Conservation (phyloP, 2,113 vertebrate species). For the Anas platyrhynchos region DNA sequence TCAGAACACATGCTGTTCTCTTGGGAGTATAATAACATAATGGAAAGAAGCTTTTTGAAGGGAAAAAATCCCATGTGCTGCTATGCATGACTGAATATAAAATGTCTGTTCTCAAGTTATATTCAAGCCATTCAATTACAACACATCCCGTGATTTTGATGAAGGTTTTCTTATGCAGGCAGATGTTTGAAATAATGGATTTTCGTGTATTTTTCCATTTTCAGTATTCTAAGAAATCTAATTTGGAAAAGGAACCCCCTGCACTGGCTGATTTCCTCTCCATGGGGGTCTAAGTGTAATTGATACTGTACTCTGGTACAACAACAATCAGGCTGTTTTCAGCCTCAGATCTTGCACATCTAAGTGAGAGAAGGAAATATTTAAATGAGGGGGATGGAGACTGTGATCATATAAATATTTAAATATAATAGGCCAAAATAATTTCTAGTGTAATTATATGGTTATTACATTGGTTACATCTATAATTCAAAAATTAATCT, state of each 20-base stretch:
- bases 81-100: not conserved
- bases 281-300: not conserved
- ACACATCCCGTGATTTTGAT: not conserved
- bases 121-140: constrained; percentile 35
- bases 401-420: constrained; percentile 33
- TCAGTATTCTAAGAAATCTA: constrained; percentile 15
- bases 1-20: not conserved
- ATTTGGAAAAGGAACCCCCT: constrained; percentile 30
- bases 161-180: not conserved
- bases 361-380: constrained; percentile 4
- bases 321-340: constrained; percentile 8
- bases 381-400: not conserved
- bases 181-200: constrained; percentile 38
- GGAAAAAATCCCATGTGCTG: not conserved
- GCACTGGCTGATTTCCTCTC: not conserved
- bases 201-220: constrained; percentile 14
- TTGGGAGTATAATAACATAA: not conserved
- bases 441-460: constrained; percentile 29
- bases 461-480: not conserved
- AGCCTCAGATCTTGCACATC: not conserved
- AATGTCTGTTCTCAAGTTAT: constrained; percentile 25
- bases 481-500: constrained; percentile 45
- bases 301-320: not conserved
- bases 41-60: not conserved
- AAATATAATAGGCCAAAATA: constrained; percentile 17